Percentiles rank a stretch among this genome's conserved stretches.
Conservation (phyloP, 2,113 vertebrate species). For the Ptyas mucosa region DNA sequence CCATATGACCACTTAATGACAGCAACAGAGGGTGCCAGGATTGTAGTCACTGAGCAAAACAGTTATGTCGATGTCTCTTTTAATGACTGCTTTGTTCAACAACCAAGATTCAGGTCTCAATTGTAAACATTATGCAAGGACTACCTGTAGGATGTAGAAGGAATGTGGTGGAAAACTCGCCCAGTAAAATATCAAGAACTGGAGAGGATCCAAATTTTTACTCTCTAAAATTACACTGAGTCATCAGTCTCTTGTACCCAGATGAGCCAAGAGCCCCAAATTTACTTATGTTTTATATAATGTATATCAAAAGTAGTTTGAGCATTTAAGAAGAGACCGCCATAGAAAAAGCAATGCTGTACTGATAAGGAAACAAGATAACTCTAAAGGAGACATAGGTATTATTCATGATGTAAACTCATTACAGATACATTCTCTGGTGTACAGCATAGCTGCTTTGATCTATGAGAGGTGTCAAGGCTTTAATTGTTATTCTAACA, state of each 20-base stretch:
- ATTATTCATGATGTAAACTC: not conserved
- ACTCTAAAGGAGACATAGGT: not conserved
- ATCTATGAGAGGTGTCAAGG: not conserved
- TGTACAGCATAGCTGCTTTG: not conserved
- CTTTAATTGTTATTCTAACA: not conserved
- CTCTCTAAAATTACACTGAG: not conserved
- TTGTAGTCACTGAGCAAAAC: not conserved
- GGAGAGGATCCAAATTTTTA: not conserved
- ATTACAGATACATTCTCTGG: not conserved
- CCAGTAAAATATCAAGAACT: not conserved
- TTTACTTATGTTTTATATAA: not conserved
- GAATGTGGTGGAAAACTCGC: not conserved
- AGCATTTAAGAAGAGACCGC: not conserved
- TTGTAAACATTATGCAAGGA: not conserved
- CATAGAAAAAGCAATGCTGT: not conserved
- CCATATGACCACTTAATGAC: not conserved
- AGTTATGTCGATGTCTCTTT: not conserved
- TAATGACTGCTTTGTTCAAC: not conserved
- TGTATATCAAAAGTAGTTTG: not conserved
- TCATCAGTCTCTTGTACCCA: not conserved
- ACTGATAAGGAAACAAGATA: not conserved
- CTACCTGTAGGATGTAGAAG: not conserved
- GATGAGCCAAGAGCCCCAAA: not conserved
- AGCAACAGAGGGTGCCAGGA: not conserved
- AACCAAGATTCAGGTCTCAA: not conserved